Evolutionary conservation across 2,797 vertebrate genomes (phyloP).

Genomic region (Urophycis tenuis): DNA sequence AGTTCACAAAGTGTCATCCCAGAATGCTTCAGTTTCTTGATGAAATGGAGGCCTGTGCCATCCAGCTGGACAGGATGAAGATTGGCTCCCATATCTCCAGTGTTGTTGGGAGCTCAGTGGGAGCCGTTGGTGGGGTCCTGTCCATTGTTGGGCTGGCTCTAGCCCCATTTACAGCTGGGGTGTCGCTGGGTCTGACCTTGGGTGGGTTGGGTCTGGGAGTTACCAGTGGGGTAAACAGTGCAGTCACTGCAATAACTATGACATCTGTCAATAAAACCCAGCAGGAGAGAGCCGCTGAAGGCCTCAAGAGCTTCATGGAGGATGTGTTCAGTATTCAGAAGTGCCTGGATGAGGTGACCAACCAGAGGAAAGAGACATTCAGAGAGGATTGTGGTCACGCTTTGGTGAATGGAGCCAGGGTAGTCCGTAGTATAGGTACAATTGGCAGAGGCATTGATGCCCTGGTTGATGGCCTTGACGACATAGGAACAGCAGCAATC

Average conservation of each 20-base stretch:
- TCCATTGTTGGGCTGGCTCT: constrained; percentile 65
- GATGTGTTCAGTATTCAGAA: constrained; percentile 47
- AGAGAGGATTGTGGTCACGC: neutral
- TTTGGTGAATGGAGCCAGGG: constrained; percentile 31
- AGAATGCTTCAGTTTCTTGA: constrained; percentile 55
- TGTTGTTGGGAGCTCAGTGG: constrained; percentile 65
- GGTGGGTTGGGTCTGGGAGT: constrained; percentile 56
- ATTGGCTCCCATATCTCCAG: constrained; percentile 64
- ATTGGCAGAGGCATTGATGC: neutral
- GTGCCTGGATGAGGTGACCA: constrained; percentile 41
- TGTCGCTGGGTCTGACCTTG: constrained; percentile 53
- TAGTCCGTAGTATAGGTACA: constrained; percentile 39
- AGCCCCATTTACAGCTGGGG: constrained; percentile 60
- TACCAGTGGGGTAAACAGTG: constrained; percentile 52
- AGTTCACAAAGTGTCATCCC: constrained; percentile 35
- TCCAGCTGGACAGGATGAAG: constrained; percentile 63
- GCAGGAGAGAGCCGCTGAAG: constrained; percentile 38
- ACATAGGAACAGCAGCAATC: constrained; percentile 56
- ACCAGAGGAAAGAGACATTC: neutral
- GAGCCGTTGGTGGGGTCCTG: constrained; percentile 54
- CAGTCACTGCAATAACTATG: constrained; percentile 54
- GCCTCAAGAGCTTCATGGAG: constrained; percentile 56
- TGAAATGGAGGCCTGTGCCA: constrained; percentile 52
- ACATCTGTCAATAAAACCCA: constrained; percentile 44
- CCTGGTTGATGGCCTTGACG: constrained; percentile 47